Conservation (phyloP, 2,113 vertebrate species). For the Oriolus oriolus region DNA sequence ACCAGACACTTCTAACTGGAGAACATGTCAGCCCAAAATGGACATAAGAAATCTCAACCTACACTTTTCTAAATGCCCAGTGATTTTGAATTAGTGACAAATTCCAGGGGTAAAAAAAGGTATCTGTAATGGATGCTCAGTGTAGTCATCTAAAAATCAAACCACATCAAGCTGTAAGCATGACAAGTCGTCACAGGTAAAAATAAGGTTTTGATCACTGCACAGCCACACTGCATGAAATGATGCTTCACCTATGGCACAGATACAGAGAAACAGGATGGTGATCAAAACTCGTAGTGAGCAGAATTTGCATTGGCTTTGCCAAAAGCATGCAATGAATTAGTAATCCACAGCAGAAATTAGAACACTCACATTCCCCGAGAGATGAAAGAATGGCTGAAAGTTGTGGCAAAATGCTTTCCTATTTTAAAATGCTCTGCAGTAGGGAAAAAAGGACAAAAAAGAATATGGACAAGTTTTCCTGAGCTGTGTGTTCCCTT, state of each 20-base stretch:
- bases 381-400: conserved; percentile 24
- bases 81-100: background rate
- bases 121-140: background rate
- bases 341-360: conserved; percentile 24
- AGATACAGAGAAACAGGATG: background rate
- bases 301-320: conserved; percentile 13
- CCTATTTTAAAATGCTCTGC: background rate
- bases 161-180: background rate
- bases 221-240: background rate
- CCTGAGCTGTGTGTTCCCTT: conserved; percentile 7
- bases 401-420: conserved; percentile 31
- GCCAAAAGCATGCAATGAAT: conserved; percentile 43
- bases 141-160: background rate
- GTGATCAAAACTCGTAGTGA: background rate
- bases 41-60: background rate
- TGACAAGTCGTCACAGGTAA: background rate
- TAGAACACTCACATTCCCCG: background rate
- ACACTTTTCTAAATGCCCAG: background rate
- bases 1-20: background rate
- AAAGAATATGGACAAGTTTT: conserved; percentile 37
- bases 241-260: background rate
- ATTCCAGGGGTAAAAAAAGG: background rate
- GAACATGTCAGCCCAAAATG: background rate
- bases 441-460: background rate
- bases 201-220: background rate